phyloP scores from a whole-genome alignment of 2,797 vertebrate genomes.

The Enteromius unitaeniatus region DNA sequence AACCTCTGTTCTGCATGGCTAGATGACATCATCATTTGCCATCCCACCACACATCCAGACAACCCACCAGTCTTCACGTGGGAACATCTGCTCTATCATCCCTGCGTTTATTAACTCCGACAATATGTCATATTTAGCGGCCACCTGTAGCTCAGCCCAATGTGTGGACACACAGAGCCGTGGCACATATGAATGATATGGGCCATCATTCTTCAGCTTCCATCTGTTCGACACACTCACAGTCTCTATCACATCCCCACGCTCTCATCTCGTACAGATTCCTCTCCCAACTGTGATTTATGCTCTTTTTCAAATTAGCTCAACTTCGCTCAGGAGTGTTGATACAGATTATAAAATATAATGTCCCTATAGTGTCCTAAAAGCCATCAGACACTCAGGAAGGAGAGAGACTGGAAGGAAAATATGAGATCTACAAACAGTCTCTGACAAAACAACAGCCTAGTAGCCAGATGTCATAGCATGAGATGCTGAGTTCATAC shows the following conservation, averaged over 20 bases:
- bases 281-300: slow-evolving; percentile 22
- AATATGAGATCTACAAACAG: slow-evolving; percentile 10
- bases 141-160: slow-evolving; percentile 36
- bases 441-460: slow-evolving; percentile 32
- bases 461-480: slow-evolving; percentile 21
- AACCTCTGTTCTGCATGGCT: neutral
- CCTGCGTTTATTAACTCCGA: slow-evolving; percentile 31
- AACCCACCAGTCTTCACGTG: neutral
- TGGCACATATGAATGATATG: slow-evolving; percentile 27
- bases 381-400: slow-evolving; percentile 22
- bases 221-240: slow-evolving; percentile 33
- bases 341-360: slow-evolving; percentile 20
- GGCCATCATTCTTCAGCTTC: slow-evolving; percentile 27
- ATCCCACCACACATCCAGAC: neutral
- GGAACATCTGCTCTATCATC: slow-evolving; percentile 34
- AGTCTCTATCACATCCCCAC: neutral
- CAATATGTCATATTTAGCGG: slow-evolving; percentile 39
- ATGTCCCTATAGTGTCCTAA: slow-evolving; percentile 28
- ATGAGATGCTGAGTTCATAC: slow-evolving; percentile 21
- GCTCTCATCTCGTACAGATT: neutral
- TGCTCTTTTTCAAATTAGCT: slow-evolving; percentile 28
- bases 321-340: slow-evolving; percentile 22
- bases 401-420: slow-evolving; percentile 3
- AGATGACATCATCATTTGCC: slow-evolving; percentile 4
- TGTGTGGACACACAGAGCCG: slow-evolving; percentile 28